A percentile compares a stretch with the other conserved stretches of the same genome.
These are phyloP conservation scores for Adineta ricciae DNA, from an alignment of 2,888 invertebrate genomes.

Conservation along the genomic window DNA sequence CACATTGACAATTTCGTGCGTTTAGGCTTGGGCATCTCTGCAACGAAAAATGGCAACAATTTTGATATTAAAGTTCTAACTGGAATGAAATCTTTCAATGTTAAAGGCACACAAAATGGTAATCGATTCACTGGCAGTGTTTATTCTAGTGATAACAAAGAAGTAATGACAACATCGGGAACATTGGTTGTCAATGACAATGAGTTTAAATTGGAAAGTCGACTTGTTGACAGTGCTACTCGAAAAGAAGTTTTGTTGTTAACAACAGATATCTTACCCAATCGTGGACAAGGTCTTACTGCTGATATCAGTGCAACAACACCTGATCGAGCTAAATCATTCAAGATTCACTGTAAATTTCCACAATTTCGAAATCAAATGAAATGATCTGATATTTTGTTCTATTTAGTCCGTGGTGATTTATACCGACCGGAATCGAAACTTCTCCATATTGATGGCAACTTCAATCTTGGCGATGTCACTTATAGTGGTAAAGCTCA, in stretches of 20 bases:
- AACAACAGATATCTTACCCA: background rate
- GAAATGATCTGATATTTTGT: background rate
- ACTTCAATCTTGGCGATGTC: background rate
- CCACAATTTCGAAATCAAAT: background rate
- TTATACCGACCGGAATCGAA: background rate
- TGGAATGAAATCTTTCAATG: background rate
- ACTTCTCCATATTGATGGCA: background rate
- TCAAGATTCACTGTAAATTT: background rate
- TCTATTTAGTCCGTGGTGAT: background rate
- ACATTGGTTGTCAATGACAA: background rate
- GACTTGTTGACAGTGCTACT: background rate
- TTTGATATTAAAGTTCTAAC: conserved; percentile 21
- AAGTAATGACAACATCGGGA: background rate
- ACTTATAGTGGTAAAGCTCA: background rate
- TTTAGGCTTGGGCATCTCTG: background rate
- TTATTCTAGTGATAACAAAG: background rate
- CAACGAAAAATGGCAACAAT: background rate
- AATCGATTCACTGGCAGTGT: background rate
- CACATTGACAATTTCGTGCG: background rate
- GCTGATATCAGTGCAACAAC: background rate
- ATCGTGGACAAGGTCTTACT: background rate
- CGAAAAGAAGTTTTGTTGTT: background rate
- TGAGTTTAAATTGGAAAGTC: background rate
- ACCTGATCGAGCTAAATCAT: background rate
- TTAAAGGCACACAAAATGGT: background rate